Percentiles rank a stretch among this genome's conserved stretches.
phyloP scores from a whole-genome alignment of 2,113 vertebrate genomes.

The Anser brachyrhynchus region DNA sequence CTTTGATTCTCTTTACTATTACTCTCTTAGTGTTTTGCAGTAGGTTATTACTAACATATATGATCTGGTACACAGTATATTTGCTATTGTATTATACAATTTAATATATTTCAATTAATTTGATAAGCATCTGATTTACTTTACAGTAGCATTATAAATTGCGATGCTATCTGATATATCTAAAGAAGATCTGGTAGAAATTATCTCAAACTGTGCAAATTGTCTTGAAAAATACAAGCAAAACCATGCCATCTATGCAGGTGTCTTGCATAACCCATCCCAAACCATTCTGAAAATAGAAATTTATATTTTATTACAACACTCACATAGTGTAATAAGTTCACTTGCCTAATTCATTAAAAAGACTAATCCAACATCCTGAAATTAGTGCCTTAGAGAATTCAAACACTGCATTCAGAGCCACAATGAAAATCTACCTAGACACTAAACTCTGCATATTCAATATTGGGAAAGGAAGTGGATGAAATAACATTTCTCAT shows the following conservation, averaged over 20 bases:
- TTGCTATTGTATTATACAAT: not conserved
- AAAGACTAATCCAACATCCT: not conserved
- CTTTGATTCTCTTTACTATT: not conserved
- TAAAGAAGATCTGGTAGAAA: not conserved
- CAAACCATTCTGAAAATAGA: constrained; percentile 12
- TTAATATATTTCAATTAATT: not conserved
- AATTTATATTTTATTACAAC: not conserved
- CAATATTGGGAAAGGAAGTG: not conserved
- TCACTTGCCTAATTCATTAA: constrained; percentile 1
- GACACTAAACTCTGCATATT: not conserved
- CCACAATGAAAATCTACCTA: not conserved
- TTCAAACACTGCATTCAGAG: not conserved
- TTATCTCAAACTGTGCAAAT: not conserved
- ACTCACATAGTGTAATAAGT: not conserved
- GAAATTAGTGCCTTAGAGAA: constrained; percentile 21
- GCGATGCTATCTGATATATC: not conserved
- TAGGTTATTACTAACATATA: not conserved
- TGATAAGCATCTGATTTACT: not conserved
- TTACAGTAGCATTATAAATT: not conserved
- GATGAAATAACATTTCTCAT: not conserved
- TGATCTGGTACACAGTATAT: not conserved
- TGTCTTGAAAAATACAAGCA: not conserved
- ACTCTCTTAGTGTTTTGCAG: not conserved
- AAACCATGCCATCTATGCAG: not conserved
- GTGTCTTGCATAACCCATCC: not conserved